Base-by-base conservation (phyloP, 2,797 vertebrate genomes). In the Gymnocypris eckloni region DNA sequence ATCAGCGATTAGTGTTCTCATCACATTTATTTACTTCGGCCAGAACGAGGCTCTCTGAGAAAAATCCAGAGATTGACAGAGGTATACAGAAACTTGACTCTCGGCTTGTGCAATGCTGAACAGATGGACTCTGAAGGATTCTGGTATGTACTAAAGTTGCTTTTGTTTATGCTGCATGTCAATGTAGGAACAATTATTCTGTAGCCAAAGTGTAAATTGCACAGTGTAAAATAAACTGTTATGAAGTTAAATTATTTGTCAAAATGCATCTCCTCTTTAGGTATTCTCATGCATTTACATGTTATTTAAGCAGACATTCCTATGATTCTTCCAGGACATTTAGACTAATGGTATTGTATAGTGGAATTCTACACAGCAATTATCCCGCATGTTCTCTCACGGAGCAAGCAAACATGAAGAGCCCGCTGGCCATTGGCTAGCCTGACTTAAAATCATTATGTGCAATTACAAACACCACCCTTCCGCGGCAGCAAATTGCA, bases 91-190 rank as follows among this genome's bases (percentile, higher is more conserved):
- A 87, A 86, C 54, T 85, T 70, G 69, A 43, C 81, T 84, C 76
- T 79, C 43, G 28, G 50, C 69, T 83, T 82, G 79, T 80, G 80
- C 56, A 54, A 84, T 83, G 86, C 83, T 59, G 89, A 90, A 87
- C 81, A 89, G 69, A 86, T 81, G 18, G 22, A 85, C 79, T 75
- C 39, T 45, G 70, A 12, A 39, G 86, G 71, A 88, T 73, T 86
- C 78, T 84, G 88, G 83, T 85, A 33, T 81, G 67, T 56, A 16
- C 70, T 90, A 92, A 92, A 89, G 86, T 86, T 48, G 89, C 81
- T 93, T 91, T 92, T 92, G 64, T 37, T 67, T 67, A 67, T 37
- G 3, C 64, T 91, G 90, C 84, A 20, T 89, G 71, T 78, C 48
- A 76, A 82, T 86, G 76, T 37, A 73, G 64, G 54, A 77, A 80